A percentile compares a stretch with the other conserved stretches of the same genome.
These are phyloP conservation scores for Pluvianellus socialis DNA, from an alignment of 2,113 vertebrate genomes.

Conservation along the genomic window DNA sequence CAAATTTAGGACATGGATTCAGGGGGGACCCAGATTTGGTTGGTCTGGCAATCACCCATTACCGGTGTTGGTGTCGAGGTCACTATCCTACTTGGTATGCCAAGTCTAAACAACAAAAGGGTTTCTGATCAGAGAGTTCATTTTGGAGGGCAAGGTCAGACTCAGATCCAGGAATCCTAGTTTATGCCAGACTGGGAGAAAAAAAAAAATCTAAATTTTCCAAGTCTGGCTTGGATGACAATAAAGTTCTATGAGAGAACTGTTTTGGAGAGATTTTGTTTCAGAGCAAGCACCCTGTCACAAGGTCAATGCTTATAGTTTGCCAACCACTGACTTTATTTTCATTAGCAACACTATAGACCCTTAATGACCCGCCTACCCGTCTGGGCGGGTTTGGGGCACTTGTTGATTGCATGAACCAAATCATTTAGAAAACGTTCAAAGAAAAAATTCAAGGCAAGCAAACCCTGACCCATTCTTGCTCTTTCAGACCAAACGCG, in stretches of 20 bases:
- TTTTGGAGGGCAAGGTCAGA: constrained; percentile 5
- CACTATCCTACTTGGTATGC: neutral
- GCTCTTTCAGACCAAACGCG: neutral
- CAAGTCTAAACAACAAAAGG: constrained; percentile 10
- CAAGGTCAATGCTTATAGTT: constrained; percentile 3
- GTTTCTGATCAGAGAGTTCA: neutral
- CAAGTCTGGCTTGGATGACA: neutral
- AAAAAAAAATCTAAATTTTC: neutral
- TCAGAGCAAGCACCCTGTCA: constrained; percentile 6
- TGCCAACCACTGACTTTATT: constrained; percentile 21
- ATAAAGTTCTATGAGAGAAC: constrained; percentile 2
- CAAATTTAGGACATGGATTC: neutral
- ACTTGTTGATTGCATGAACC: neutral
- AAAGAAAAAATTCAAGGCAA: neutral
- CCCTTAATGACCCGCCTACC: neutral
- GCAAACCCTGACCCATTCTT: neutral
- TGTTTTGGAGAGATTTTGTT: constrained; percentile 36
- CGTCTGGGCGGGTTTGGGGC: neutral
- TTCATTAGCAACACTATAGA: neutral
- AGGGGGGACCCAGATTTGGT: neutral
- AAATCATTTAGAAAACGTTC: neutral
- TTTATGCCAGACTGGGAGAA: neutral
- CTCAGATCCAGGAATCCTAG: neutral
- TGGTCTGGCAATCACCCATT: neutral
- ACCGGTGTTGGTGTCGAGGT: neutral